Percentiles rank a stretch among this genome's conserved stretches.
These are phyloP conservation scores for Cebus imitator DNA, from an alignment of 2,113 vertebrate species.

Conservation along the genomic window DNA sequence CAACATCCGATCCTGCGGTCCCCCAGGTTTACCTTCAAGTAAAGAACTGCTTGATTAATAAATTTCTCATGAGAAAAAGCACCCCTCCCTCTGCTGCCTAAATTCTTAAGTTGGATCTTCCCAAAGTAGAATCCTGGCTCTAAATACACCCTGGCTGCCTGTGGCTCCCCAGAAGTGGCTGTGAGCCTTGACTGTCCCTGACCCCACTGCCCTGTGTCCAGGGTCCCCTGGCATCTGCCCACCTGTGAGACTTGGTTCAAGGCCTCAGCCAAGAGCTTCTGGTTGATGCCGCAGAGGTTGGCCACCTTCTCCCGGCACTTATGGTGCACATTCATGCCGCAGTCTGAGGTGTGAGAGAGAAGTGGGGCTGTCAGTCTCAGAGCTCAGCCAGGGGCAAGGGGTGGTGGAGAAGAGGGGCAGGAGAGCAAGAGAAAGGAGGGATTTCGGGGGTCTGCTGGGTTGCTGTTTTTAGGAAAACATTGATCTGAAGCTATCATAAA, in stretches of 20 bases:
- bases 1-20: not conserved
- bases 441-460: not conserved
- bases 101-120: not conserved
- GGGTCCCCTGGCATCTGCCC: not conserved
- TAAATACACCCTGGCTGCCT: not conserved
- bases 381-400: not conserved
- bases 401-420: not conserved
- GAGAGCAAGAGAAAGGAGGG: not conserved
- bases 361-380: not conserved
- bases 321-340: conserved; percentile 97
- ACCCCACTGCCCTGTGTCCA: too few species aligned
- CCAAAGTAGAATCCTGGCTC: not conserved
- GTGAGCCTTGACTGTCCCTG: not conserved
- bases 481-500: not conserved
- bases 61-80: not conserved
- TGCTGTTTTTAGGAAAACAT: not conserved
- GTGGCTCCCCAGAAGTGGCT: not conserved
- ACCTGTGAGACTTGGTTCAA: conserved; percentile 97
- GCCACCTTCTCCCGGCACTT: conserved; percentile 98
- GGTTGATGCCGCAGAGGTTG: conserved; percentile 99
- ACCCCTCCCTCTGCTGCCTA: not conserved
- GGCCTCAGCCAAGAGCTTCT: conserved; percentile 97
- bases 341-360: conserved; percentile 85
- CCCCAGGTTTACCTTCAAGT: not conserved
- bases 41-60: not conserved